Percentiles rank a stretch among this genome's conserved stretches.
Conservation (phyloP, 2,888 invertebrate genomes). For the Metallyticus violacea region DNA sequence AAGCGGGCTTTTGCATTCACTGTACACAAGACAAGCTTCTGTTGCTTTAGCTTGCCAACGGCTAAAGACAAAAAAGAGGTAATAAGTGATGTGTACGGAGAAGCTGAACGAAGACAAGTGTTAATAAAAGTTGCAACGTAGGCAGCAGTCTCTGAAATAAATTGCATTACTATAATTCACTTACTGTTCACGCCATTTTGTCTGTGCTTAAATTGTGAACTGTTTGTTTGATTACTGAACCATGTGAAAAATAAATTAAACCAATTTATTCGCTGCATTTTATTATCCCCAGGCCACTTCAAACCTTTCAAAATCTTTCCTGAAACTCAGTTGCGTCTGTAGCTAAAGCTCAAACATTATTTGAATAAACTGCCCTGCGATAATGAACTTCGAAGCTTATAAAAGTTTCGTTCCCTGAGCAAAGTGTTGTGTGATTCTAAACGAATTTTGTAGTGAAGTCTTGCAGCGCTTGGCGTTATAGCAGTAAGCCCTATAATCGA, state of each 20-base stretch:
- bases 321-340: not conserved
- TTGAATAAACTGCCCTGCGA: too few relatives aligned
- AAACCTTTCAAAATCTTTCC: not conserved
- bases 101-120: not conserved
- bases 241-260: not conserved
- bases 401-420: too few relatives aligned
- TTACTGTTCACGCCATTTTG: not conserved
- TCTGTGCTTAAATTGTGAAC: not conserved
- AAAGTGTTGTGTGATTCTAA: too few relatives aligned
- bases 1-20: too few relatives aligned
- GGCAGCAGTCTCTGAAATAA: not conserved
- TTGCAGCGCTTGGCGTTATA: too few relatives aligned
- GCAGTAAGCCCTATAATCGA: too few relatives aligned
- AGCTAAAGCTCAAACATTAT: not conserved
- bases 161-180: not conserved
- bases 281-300: not conserved
- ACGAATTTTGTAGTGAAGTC: too few relatives aligned
- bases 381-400: too few relatives aligned
- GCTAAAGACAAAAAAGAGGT: not conserved
- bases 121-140: not conserved
- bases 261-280: not conserved
- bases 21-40: too few relatives aligned
- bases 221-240: not conserved
- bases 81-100: not conserved
- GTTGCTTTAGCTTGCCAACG: not conserved